Conservation (phyloP, 2,888 invertebrate genomes). For the Apotomis turbidana region DNA sequence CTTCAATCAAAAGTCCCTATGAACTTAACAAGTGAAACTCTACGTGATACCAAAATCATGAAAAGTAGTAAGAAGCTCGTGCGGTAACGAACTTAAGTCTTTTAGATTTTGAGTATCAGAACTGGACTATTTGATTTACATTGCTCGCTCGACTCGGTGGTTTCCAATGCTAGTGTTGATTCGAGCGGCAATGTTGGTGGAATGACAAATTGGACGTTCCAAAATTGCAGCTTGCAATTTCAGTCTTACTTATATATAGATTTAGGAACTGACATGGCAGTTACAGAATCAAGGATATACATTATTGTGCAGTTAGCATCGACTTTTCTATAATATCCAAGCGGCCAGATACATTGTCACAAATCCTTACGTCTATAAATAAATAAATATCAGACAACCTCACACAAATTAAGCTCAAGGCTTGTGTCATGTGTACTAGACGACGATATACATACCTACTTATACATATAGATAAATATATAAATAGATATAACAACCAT, state of each 20-base stretch:
- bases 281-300: not conserved
- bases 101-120: not conserved
- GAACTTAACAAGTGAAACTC: not conserved
- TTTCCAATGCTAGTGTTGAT: conserved; percentile 27
- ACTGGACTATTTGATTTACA: conserved; percentile 29
- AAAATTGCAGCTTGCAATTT: conserved; percentile 24
- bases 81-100: not conserved
- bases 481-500: too few relatives aligned
- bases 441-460: too few relatives aligned
- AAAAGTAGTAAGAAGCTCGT: not conserved
- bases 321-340: too few relatives aligned
- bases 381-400: too few relatives aligned
- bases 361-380: too few relatives aligned
- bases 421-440: too few relatives aligned
- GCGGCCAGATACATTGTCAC: too few relatives aligned
- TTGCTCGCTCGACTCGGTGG: conserved; percentile 9
- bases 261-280: not conserved
- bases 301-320: too few relatives aligned
- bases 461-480: too few relatives aligned
- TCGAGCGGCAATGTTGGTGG: conserved; percentile 22
- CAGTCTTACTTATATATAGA: not conserved
- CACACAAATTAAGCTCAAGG: too few relatives aligned
- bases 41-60: not conserved
- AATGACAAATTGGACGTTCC: conserved; percentile 29
- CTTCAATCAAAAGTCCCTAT: not conserved